Conservation (phyloP, 1,140 invertebrate species). For the Anastatus disparis region DNA sequence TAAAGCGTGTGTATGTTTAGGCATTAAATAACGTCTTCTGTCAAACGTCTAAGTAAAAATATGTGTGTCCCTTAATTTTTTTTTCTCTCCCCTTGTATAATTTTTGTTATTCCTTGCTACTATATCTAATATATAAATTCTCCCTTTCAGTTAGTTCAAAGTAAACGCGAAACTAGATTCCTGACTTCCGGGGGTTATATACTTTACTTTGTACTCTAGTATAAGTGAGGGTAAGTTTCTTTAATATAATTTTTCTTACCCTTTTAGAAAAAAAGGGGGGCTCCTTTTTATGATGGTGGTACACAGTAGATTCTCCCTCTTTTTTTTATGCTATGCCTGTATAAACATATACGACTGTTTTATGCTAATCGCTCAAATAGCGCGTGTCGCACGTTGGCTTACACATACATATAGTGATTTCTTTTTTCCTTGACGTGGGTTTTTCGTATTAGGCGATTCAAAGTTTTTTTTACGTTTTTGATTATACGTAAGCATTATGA, state of each 20-base stretch:
- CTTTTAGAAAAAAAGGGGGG: constrained; percentile 1
- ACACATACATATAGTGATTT: too few relatives aligned
- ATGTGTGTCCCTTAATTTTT: background rate
- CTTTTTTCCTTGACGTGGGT: too few relatives aligned
- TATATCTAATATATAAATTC: too few relatives aligned
- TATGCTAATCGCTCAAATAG: background rate
- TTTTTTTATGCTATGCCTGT: background rate
- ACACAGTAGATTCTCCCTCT: background rate
- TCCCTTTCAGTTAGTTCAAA: background rate
- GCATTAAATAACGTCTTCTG: constrained; percentile 20
- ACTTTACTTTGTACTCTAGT: background rate
- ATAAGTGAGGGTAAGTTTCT: background rate
- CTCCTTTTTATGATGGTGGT: too few relatives aligned
- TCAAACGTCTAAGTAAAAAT: background rate
- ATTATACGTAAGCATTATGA: too few relatives aligned
- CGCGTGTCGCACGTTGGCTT: background rate
- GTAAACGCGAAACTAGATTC: constrained; percentile 21
- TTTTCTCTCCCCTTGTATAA: background rate
- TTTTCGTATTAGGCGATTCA: too few relatives aligned
- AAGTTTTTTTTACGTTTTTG: too few relatives aligned
- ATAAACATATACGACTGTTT: background rate
- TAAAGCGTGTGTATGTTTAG: constrained; percentile 5
- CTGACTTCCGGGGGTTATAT: constrained; percentile 14
- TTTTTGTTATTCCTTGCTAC: too few relatives aligned
- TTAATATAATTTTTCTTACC: constrained; percentile 5